Base-by-base conservation (phyloP, 2,797 vertebrate species). In the Cirrhinus mrigala region DNA sequence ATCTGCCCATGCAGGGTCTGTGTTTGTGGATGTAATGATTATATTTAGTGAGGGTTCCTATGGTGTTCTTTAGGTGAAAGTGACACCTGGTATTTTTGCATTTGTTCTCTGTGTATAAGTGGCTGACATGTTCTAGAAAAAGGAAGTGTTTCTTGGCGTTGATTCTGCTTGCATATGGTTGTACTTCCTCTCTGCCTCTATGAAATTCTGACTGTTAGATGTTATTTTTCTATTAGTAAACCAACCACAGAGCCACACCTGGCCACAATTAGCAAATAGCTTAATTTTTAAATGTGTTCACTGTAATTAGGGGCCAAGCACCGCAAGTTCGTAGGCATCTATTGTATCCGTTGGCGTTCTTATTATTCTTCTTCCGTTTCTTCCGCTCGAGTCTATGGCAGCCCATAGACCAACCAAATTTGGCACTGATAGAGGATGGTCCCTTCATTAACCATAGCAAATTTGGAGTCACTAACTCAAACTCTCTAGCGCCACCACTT, bases 71-170 rank as follows among this genome's bases (percentile, higher is more conserved):
- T 69, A n/a, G 3, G 46, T 80, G 62, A 20, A 18, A 44, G 9
- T 24, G 29, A 40, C 66, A 50, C 22, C 79, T 81, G 66, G 9
- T 81, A 81, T 70, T 70, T 70, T 70, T 40, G 29, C 79, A 4
- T 37, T 40, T 69, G 14, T 20, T 37, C 10, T 50, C 8, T 40
- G 5, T 56, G 64, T 58, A 29, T 58, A 71, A 82, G 16, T 16
- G 0, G 1, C 29, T 33, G 37, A 62, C 22, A 27, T 10, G 37
- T 82, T 46, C 20, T 79, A 3, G 78, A 29, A 81, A 81, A 69
- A 40, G 18, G 76, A 56, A 78, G 44, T 22, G 6, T 40, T 29
- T 81, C 11, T 68, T 10, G 10, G 22, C 14, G 7, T 15, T 69
- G 14, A 44, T 24, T 22, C 22, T 54, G 7, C 4, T 81, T 50